Conservation (phyloP, 2,113 vertebrate genomes). For the Emydocephalus ijimae region DNA sequence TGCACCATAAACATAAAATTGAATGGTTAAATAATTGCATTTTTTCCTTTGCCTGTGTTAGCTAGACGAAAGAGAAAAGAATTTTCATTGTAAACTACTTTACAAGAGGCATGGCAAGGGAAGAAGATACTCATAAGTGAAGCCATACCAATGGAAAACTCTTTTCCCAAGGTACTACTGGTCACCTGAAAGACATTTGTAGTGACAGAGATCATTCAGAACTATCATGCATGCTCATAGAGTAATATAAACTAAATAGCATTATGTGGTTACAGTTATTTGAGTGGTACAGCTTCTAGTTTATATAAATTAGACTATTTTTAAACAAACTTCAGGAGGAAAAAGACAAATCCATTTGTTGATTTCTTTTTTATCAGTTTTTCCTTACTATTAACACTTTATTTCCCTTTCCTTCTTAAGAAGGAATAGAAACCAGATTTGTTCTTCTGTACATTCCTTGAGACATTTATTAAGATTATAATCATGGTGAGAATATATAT, state of each 20-base stretch:
- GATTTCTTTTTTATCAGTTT: neutral
- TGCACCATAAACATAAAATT: neutral
- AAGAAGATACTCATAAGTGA: neutral
- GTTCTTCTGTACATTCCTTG: slow-evolving; percentile 28
- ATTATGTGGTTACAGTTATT: neutral
- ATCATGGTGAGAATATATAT: slow-evolving; percentile 63
- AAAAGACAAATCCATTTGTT: neutral
- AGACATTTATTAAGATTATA: slow-evolving; percentile 57
- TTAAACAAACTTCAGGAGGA: neutral
- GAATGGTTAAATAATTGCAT: neutral
- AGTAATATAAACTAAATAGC: neutral
- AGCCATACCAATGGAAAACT: neutral
- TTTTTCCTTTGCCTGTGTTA: neutral
- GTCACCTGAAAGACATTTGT: neutral
- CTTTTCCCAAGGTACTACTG: neutral
- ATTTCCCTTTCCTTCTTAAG: slow-evolving; percentile 14
- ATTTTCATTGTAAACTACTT: neutral
- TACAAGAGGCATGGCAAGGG: neutral
- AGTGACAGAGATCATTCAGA: no score
- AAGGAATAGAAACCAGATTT: slow-evolving; percentile 30
- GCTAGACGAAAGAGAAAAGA: neutral
- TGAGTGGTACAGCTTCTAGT: neutral
- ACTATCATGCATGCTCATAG: neutral
- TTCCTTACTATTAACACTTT: neutral
- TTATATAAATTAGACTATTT: neutral